Base-by-base conservation (phyloP, 2,113 vertebrate genomes). In the Esox niger region DNA sequence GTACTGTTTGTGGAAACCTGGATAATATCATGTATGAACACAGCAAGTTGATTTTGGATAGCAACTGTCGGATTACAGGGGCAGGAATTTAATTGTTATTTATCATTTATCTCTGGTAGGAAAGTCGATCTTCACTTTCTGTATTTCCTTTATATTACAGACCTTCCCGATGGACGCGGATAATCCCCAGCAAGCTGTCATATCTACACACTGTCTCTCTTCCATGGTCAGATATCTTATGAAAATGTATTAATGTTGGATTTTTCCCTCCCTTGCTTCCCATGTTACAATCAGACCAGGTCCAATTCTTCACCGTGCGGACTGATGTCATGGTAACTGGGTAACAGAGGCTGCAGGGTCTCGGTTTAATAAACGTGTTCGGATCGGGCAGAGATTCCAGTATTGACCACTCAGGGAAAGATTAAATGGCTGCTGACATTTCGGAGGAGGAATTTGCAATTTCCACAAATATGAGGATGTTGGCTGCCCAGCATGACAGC, bases 371-470 rank as follows among this genome's bases (percentile, higher is more conserved):
- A 92, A 93, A 89, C 69, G 88, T 70, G 84, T 86, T 85, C 74
- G 76, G 43, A 15, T 56, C 66, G 75, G 84, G 81, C 80, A 7
- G 79, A 84, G 84, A 85, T 85, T 87, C 83, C 89, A 74, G 88
- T 97, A 95, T 95, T 95, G 94, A 97, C 91, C 93, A 93, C 89
- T 89, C 87, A 73, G 79, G 79, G 86, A 89, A 88, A 98, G 94
- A 98, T 98, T 95, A 98, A 95, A 94, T 76, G n/a, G 90, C 89
- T 84, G 80, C 91, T 98, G 96, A 98, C 96, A 98, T 99, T 99
- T 98, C 95, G 88, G 93, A 95, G 82, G 91, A 91, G 92, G 94
- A 97, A 97, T 98, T 96, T 95, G 95, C 95, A 95, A 96, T 94
- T 92, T 92, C 93, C 95, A 94, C 93, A 95, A 96, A 98, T 95